Evolutionary conservation across 2,797 vertebrate species (phyloP), one percentile per base, ranked within the genome.

Genomic region (Harpagifer antarcticus): DNA sequence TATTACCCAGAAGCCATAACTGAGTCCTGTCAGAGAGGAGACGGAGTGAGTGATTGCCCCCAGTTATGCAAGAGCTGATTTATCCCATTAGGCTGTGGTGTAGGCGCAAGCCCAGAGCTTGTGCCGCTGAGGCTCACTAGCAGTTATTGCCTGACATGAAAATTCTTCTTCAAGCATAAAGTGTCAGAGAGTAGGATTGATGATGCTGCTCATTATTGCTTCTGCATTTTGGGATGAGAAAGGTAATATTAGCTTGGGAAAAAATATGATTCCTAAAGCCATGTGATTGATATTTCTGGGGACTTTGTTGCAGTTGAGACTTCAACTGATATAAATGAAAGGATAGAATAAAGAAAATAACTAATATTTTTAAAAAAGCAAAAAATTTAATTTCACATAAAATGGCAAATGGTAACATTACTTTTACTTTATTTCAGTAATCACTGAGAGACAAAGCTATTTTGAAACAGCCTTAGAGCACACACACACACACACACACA

Each of bases 151-250:
- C 82, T 92, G 92, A 93, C 89, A 91, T 85, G 69, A 84, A 89
- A 90, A 92, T 92, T 91, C 89, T 90, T 93, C 87, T 92, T 91
- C 82, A 83, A 90, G 88, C 79, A 53, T 87, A 89, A 92, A 92
- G 90, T 94, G 93, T 94, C 93, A 93, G 89, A 91, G 91, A 94
- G 92, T 90, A 91, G 91, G 92, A 95, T 94, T 94, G 91, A 94
- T 94, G 92, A 74, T 76, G 81, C 72, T 66, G 45, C 91, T 93
- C 90, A 94, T 93, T 93, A 93, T 94, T 93, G 87, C 90, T 68
- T 86, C 80, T 90, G 91, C 91, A 92, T 94, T 94, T 94, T 92
- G 87, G 89, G 89, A 88, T 85, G 82, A 85, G 81, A 92, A 92
- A 92, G 86, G 88, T 89, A 87, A 90, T 88, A 90, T 93, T 85